phyloP scores from a whole-genome alignment of 2,888 invertebrate species.

The Neelides folsomi region DNA sequence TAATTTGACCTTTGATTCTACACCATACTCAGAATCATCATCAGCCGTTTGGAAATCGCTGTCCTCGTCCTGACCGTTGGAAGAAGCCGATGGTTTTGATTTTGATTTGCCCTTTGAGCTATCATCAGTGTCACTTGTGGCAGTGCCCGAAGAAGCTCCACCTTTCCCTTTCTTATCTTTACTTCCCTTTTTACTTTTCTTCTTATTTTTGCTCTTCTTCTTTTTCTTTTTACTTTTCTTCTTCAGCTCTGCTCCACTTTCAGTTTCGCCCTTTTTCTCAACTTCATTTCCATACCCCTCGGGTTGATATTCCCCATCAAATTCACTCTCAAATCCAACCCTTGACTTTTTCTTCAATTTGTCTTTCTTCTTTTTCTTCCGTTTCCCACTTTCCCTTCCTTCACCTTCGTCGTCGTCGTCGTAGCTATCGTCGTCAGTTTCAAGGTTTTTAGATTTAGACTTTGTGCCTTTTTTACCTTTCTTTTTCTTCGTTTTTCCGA shows the following conservation, averaged over 20 bases:
- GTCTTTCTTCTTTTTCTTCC: conserved; percentile 35
- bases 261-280: no score
- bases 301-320: no score
- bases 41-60: no score
- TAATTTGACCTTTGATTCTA: no score
- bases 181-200: conserved; percentile 49
- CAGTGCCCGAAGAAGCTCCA: conserved; percentile 38
- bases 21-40: no score
- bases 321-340: no score
- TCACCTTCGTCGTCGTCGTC: not conserved
- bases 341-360: conserved; percentile 37
- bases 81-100: conserved; percentile 49
- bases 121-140: conserved; percentile 42
- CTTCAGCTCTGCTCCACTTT: conserved; percentile 44
- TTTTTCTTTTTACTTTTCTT: conserved; percentile 33
- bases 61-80: no score
- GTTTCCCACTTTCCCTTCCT: conserved; percentile 33
- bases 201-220: conserved; percentile 41
- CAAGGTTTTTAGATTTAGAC: conserved; percentile 41
- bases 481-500: conserved; percentile 38
- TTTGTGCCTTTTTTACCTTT: conserved; percentile 34
- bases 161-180: conserved; percentile 48
- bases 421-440: conserved; percentile 9
- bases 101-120: conserved; percentile 46
- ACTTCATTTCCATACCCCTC: no score